A percentile compares a stretch with the other conserved stretches of the same genome.
Conservation (phyloP, 2,797 vertebrate genomes). For the Micrastur ruficollis region DNA sequence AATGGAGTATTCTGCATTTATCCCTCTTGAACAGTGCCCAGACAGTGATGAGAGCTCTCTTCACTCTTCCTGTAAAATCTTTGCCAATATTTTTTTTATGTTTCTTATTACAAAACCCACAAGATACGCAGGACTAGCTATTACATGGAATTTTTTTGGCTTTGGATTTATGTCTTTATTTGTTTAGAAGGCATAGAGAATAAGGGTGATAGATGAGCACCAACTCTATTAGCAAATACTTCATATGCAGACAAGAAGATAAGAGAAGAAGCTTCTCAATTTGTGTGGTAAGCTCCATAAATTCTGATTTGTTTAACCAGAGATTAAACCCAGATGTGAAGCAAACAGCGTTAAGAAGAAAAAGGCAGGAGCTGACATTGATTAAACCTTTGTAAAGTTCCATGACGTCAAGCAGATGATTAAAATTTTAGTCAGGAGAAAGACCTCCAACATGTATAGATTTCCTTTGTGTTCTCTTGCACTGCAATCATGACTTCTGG, state of each 20-base stretch:
- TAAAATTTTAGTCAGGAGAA: not conserved
- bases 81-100: not conserved
- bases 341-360: not conserved
- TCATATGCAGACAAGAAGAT: not conserved
- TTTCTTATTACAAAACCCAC: not conserved
- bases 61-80: not conserved
- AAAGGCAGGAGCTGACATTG: not conserved
- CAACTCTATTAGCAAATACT: not conserved
- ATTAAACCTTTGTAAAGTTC: constrained; percentile 32
- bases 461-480: not conserved
- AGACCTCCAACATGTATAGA: not conserved
- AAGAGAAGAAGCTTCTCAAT: not conserved
- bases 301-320: constrained; percentile 21
- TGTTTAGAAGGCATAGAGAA: not conserved
- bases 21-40: not conserved
- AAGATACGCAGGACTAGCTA: not conserved
- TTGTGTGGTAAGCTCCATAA: not conserved
- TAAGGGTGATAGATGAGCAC: not conserved
- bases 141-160: not conserved
- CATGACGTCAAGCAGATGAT: not conserved
- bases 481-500: not conserved
- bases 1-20: not conserved
- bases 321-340: constrained; percentile 22
- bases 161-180: not conserved
- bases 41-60: not conserved